Conservation (phyloP, 1,140 invertebrate species). For the Platyscapa corneri region DNA sequence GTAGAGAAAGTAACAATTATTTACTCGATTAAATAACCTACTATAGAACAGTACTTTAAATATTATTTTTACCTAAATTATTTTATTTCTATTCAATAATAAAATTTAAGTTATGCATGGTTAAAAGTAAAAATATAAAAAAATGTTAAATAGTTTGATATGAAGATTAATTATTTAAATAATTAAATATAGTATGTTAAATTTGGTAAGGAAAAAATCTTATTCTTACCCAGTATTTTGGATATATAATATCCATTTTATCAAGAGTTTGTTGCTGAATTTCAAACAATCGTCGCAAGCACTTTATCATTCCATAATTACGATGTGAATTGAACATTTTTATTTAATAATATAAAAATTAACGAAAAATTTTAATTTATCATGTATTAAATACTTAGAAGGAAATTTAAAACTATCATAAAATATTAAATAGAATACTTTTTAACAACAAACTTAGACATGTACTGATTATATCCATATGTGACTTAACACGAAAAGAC, state of each 20-base stretch:
- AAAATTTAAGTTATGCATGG: background rate
- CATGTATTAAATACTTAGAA: background rate
- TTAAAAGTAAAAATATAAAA: background rate
- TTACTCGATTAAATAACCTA: no score
- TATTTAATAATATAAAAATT: constrained; percentile 10
- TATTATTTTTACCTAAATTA: background rate
- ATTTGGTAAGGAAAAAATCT: background rate
- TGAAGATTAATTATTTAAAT: background rate
- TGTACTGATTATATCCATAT: constrained; percentile 31
- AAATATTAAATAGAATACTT: constrained; percentile 27
- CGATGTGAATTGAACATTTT: constrained; percentile 57
- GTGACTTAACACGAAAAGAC: constrained; percentile 7
- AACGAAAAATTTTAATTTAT: background rate
- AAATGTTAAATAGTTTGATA: background rate
- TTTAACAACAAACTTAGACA: background rate
- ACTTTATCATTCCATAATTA: constrained; percentile 58
- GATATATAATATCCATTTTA: constrained; percentile 46
- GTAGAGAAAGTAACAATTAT: no score
- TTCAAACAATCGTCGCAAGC: constrained; percentile 53
- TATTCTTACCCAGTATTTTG: constrained; percentile 50
- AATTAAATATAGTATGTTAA: background rate
- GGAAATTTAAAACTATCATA: background rate
- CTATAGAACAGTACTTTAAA: no score
- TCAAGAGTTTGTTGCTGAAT: constrained; percentile 54
- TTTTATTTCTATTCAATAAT: background rate